Evolutionary conservation across 2,888 invertebrate species (phyloP).

Genomic region (Leucoptera coffeella): DNA sequence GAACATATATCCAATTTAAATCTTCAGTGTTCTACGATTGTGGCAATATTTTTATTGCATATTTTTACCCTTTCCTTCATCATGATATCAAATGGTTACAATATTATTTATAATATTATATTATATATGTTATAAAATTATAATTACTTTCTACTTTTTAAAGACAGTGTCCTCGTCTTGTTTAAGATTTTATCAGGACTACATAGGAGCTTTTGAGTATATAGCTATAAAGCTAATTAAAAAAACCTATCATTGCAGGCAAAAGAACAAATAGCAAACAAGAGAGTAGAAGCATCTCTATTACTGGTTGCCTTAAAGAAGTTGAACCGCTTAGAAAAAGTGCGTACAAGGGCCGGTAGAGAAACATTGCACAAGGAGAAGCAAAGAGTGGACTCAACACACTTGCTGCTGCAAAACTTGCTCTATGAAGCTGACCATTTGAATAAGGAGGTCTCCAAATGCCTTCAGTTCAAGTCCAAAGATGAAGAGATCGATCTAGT

Average conservation of each 20-base stretch:
- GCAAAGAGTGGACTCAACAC: constrained; percentile 82
- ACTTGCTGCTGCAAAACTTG: constrained; percentile 86
- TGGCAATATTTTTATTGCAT: too few species aligned
- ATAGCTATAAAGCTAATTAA: too few species aligned
- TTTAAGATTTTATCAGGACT: too few species aligned
- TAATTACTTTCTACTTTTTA: too few species aligned
- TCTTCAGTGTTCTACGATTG: too few species aligned
- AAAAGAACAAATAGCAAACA: constrained; percentile 57
- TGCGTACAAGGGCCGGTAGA: constrained; percentile 74
- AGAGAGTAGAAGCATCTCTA: constrained; percentile 67
- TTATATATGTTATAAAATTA: too few species aligned
- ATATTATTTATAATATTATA: too few species aligned
- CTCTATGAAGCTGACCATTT: constrained; percentile 91
- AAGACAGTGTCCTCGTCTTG: too few species aligned
- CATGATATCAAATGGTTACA: too few species aligned
- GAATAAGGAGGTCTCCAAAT: constrained; percentile 90
- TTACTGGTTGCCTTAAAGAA: constrained; percentile 81
- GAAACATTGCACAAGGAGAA: constrained; percentile 80
- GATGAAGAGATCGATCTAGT: constrained; percentile 91
- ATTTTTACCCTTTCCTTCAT: too few species aligned
- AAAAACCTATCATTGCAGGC: constrained; percentile 27
- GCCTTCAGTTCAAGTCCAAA: constrained; percentile 90
- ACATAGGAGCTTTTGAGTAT: too few species aligned
- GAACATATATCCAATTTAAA: too few species aligned
- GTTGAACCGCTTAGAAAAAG: constrained; percentile 84